Base-by-base conservation (phyloP, 2,113 vertebrate species). In the Lycaon pictus region DNA sequence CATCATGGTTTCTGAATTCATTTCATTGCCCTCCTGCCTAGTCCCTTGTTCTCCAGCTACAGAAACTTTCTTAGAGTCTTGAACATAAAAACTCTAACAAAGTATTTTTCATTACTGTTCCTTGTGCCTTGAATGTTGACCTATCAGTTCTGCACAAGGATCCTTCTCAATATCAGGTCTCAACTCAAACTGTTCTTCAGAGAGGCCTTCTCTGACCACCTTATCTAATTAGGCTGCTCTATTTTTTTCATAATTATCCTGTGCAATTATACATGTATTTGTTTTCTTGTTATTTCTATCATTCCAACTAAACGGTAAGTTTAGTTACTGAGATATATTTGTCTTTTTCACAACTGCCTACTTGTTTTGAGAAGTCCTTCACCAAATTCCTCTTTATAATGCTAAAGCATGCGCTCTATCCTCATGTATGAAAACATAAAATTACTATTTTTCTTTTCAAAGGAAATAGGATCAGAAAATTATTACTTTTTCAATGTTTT, bases 61-160 rank as follows among this genome's bases (percentile, higher is more conserved):
- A 37, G 23, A 67, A 77, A 69, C 22, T 90, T 85, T 85, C 32
- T 92, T 25, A 48, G 74, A 69, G 12, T 72, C 32, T 89, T 76
- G 23, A 90, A 74, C 27, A 35, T 25, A 51, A 35, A 77, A 72
- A 72, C 0, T 58, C 19, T 72, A 53, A 29, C 1, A 72, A 15
- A 90, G 11, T n/a, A 25, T 2, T 3, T 32, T 85, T 15, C 22
- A 3, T 2, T 63, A 35, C 35, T 63, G 4, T 63, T 84, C 48
- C 27, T 71, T 62, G 25, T 29, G 4, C 6, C 22, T 3, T 6
- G 2, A 4, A 32, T n/a, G 0, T 19, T 88, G 1, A 5, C 12
- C 20, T 63, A 7, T 35, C 16, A 43, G 5, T 72, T 91, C 23
- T 71, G 65, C 35, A 67, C 7, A 2, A 16, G n/a, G 11, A 37